A percentile compares a stretch with the other conserved stretches of the same genome.
phyloP scores from a whole-genome alignment of 2,113 vertebrate genomes.

The Bos indicus region DNA sequence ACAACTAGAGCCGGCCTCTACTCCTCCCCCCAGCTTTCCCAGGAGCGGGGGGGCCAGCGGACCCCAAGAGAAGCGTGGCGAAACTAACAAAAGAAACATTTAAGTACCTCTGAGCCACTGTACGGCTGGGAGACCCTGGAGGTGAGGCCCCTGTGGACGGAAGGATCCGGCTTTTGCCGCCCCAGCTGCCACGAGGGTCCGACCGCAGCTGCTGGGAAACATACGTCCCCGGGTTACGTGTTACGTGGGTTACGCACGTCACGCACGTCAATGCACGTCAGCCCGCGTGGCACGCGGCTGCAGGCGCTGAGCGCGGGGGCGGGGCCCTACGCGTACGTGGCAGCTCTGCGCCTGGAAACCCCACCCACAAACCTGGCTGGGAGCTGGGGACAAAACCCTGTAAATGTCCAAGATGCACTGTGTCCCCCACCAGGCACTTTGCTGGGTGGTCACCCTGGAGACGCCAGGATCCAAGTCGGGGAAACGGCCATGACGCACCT shows the following conservation, averaged over 20 bases:
- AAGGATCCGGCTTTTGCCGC: neutral
- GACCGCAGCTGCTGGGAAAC: neutral
- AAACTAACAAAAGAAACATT: neutral
- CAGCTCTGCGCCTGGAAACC: neutral
- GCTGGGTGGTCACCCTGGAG: neutral
- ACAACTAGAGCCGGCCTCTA: neutral
- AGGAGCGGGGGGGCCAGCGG: rapidly evolving
- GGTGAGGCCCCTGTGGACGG: rapidly evolving
- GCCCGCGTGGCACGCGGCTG: rapidly evolving
- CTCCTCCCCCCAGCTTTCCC: neutral
- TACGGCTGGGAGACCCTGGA: rapidly evolving
- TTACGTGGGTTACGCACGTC: neutral
- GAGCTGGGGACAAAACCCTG: neutral
- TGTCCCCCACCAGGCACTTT: neutral
- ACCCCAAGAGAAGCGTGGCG: neutral
- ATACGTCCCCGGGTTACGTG: neutral
- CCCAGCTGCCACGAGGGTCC: rapidly evolving
- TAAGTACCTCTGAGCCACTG: rapidly evolving
- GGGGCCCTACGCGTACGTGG: neutral
- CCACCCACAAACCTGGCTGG: neutral
- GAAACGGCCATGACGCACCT: neutral
- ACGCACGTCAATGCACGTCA: too few species aligned
- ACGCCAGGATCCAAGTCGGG: neutral
- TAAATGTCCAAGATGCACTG: neutral
- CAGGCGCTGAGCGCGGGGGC: rapidly evolving